phyloP scores from a whole-genome alignment of 2,113 vertebrate species.

The Psephotus haematonotus region DNA sequence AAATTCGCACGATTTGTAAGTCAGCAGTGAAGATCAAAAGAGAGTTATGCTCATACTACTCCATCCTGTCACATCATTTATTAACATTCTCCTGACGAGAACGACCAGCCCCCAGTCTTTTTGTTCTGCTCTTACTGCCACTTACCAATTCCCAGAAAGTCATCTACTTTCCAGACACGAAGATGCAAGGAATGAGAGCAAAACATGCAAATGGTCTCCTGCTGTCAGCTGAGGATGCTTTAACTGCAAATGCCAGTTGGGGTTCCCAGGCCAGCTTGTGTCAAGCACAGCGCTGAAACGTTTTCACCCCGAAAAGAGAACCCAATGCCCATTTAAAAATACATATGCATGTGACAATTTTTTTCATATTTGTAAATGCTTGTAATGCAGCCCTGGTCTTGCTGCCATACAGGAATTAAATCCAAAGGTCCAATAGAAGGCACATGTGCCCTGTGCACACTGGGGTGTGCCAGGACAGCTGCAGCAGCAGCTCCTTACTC shows the following conservation, averaged over 20 bases:
- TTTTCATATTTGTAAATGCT: background rate
- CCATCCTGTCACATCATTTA: background rate
- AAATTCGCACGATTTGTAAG: background rate
- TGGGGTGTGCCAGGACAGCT: background rate
- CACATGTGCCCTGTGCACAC: fast-evolving
- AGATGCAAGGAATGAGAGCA: background rate
- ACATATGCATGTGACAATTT: fast-evolving
- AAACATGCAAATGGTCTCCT: background rate
- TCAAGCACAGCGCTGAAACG: background rate
- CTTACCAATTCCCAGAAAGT: background rate
- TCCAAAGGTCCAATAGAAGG: background rate
- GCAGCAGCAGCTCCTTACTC: fast-evolving
- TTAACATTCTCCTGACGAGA: background rate
- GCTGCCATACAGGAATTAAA: background rate
- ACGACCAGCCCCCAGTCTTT: background rate
- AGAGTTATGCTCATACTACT: background rate
- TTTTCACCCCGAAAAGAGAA: background rate
- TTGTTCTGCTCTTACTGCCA: background rate
- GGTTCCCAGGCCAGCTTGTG: background rate
- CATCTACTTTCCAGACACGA: background rate
- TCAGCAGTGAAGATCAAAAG: background rate
- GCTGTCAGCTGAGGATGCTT: background rate
- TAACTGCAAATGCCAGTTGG: fast-evolving
- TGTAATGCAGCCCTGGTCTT: background rate
- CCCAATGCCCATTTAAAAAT: background rate